phyloP scores from a whole-genome alignment of 2,113 vertebrate genomes.

The Gallinago paraguaiae region DNA sequence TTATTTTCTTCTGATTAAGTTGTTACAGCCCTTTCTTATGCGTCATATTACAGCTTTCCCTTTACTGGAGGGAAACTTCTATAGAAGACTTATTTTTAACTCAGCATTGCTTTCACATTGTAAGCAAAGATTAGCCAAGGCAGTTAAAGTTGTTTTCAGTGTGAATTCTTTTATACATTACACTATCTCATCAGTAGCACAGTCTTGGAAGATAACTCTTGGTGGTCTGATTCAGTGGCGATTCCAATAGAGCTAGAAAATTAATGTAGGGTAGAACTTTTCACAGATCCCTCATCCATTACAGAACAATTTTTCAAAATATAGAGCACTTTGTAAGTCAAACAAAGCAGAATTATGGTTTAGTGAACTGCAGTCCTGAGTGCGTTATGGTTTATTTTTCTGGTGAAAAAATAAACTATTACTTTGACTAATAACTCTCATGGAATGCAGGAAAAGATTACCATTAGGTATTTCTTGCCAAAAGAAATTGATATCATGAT shows the following conservation, averaged over 20 bases:
- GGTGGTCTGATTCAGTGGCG: slow-evolving; percentile 77
- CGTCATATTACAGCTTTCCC: neutral
- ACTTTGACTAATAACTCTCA: slow-evolving; percentile 90
- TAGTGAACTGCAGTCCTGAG: slow-evolving; percentile 70
- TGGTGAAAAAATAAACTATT: slow-evolving; percentile 90
- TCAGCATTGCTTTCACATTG: neutral
- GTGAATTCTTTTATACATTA: neutral
- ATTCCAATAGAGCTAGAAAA: slow-evolving; percentile 66
- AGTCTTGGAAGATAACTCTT: slow-evolving; percentile 67
- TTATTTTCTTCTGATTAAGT: neutral
- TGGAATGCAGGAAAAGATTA: slow-evolving; percentile 85
- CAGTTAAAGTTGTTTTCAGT: neutral
- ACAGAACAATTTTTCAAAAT: slow-evolving; percentile 88
- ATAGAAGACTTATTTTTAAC: neutral
- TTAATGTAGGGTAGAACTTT: slow-evolving; percentile 68
- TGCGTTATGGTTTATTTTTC: slow-evolving; percentile 90
- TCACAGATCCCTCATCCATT: slow-evolving; percentile 81
- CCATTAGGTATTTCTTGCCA: slow-evolving; percentile 71
- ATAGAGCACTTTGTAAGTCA: slow-evolving; percentile 84
- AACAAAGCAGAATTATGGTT: slow-evolving; percentile 86
- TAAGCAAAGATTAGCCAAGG: neutral
- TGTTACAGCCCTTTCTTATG: neutral
- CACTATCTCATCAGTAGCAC: neutral
- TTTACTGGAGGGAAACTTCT: neutral
- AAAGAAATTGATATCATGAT: slow-evolving; percentile 77